These are phyloP conservation scores for Xestia sexstrigata DNA, from an alignment of 2,888 invertebrate species.

Conservation along the genomic window DNA sequence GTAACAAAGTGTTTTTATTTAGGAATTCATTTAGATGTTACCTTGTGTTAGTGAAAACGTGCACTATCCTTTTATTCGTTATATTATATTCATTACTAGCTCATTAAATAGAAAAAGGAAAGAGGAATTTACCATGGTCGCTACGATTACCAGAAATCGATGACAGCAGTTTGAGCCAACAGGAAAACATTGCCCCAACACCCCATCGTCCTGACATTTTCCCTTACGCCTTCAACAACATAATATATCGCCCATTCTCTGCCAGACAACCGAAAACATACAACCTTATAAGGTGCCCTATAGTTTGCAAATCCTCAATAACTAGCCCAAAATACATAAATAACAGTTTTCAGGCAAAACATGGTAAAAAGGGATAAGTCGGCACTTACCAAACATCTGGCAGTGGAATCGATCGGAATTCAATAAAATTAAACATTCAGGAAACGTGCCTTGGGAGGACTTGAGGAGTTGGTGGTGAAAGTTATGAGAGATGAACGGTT, in stretches of 20 bases:
- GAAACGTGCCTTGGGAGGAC: conserved; percentile 78
- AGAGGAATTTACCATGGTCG: background rate
- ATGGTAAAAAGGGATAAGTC: conserved; percentile 65
- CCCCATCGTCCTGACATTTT: background rate
- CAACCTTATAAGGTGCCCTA: background rate
- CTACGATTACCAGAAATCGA: background rate
- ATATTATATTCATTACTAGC: too few relatives aligned
- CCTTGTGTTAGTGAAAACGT: background rate
- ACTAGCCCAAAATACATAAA: conserved; percentile 44
- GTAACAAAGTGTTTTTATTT: background rate
- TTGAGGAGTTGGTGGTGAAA: conserved; percentile 65
- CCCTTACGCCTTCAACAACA: background rate
- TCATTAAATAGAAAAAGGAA: too few relatives aligned
- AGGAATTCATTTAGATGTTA: background rate
- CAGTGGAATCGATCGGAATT: conserved; percentile 81
- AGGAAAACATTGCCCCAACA: background rate
- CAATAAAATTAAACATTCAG: conserved; percentile 87
- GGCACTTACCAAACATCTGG: conserved; percentile 74
- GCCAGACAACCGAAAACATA: background rate
- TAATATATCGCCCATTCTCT: conserved; percentile 5
- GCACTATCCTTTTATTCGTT: background rate
- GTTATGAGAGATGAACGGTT: conserved; percentile 44
- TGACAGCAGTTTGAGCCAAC: background rate
- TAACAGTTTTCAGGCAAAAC: conserved; percentile 53
- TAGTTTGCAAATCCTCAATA: conserved; percentile 17